Conservation (phyloP, 2,797 vertebrate genomes). For the Myripristis murdjan region DNA sequence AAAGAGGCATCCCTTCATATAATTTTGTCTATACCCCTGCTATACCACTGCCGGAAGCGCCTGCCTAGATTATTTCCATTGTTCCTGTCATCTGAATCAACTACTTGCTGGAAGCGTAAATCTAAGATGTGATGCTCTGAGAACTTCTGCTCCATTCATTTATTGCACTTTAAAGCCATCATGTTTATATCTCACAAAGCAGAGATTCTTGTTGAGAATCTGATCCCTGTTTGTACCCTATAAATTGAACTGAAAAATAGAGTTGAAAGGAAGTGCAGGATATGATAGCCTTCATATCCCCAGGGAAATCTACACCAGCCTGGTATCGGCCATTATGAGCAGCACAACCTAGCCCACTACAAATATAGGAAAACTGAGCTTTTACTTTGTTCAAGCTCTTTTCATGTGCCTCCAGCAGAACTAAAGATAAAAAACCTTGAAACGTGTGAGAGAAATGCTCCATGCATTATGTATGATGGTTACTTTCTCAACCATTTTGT, state of each 20-base stretch:
- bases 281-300: slow-evolving; percentile 68
- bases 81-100: not conserved
- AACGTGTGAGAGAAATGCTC: slow-evolving; percentile 45
- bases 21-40: slow-evolving; percentile 11
- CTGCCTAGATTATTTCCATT: slow-evolving; percentile 11
- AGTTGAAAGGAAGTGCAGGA: slow-evolving; percentile 70
- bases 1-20: slow-evolving; percentile 23
- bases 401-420: slow-evolving; percentile 62
- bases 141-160: slow-evolving; percentile 29
- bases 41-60: not conserved
- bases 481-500: slow-evolving; percentile 67
- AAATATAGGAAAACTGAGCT: slow-evolving; percentile 57
- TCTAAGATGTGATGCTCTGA: slow-evolving; percentile 18
- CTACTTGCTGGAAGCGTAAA: slow-evolving; percentile 27
- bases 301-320: slow-evolving; percentile 68
- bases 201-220: slow-evolving; percentile 38
- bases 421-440: slow-evolving; percentile 49
- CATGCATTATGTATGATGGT: slow-evolving; percentile 73
- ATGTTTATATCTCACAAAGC: slow-evolving; percentile 45
- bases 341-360: slow-evolving; percentile 50
- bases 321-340: slow-evolving; percentile 56
- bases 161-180: slow-evolving; percentile 35
- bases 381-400: slow-evolving; percentile 55
- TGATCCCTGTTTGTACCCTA: slow-evolving; percentile 61
- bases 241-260: slow-evolving; percentile 66